Evolutionary conservation across 2,888 invertebrate species (phyloP), one percentile per base, ranked within the genome.

Genomic region (Mimas tiliae): DNA sequence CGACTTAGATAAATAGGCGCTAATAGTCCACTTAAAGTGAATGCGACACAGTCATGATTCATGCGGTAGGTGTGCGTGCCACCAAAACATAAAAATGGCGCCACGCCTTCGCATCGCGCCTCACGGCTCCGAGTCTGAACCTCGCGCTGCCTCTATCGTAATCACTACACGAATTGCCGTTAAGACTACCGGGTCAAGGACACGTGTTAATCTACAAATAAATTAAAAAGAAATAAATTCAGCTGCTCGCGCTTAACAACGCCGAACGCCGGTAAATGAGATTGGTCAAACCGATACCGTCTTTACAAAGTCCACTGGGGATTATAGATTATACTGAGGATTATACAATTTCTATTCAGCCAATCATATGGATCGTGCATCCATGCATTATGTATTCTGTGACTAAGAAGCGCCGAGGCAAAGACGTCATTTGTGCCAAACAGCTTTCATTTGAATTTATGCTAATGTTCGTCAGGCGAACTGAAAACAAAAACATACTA

Each of bases 131-230:
- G 64, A 50, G 9, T 8, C 50, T 50, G 21, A 19, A 50, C 65
- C 58, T 65, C 65, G 64, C 62, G 64, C 55, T 65, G 67, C 65
- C 69, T 74, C 69, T 68, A 66, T 70, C 67, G 69, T 73, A 78
- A 77, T 77, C 73, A 71, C 73, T 67, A 65, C 68, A 73, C 67
- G 64, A 76, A 79, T 75, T 73, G 75, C 71, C 71, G 58, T 70
- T 72, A 71, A 72, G 69, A 70, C 71, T 68, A 71, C 68, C 47
- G 67, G 77, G 78, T 72, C 78, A 80, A 71, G 74, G 74, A 63
- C 69, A 50, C 48, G 62, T 42, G 65, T 71, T 77, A 76, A 81
- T 75, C 71, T 72, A 65, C 21, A 65, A 66, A 69, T 72, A 71
- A 70, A 78, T 79, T 75, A 73, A 72, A 73, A 69, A 66, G 65